phyloP scores from a whole-genome alignment of 1,140 invertebrate genomes.

The Penaeus chinensis region DNA sequence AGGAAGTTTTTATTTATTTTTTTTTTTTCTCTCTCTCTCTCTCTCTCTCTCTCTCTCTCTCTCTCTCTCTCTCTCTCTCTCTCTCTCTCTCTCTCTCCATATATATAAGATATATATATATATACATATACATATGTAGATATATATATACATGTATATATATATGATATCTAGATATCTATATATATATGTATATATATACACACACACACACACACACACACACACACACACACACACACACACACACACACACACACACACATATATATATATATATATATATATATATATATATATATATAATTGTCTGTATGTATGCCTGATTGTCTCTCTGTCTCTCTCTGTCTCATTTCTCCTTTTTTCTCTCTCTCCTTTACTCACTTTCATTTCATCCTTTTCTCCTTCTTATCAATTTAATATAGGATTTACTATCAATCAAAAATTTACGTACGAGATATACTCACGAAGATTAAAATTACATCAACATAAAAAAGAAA shows the following conservation, averaged over 20 bases:
- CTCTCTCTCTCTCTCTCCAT: neutral
- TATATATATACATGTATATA: constrained; percentile 4
- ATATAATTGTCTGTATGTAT: no score
- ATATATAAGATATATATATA: constrained; percentile 3
- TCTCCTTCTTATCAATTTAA: no score
- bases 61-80: no score
- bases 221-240: neutral
- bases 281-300: neutral
- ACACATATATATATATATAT: constrained; percentile 13
- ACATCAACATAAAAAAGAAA: no score
- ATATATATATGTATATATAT: constrained; percentile 9
- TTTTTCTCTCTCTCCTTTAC: no score
- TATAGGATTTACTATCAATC: no score
- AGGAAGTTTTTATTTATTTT: neutral
- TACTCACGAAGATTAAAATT: no score
- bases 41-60: no score
- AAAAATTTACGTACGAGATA: no score
- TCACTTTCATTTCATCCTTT: no score
- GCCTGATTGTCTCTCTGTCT: no score
- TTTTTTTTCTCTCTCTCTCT: neutral
- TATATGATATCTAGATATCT: constrained; percentile 12
- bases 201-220: neutral
- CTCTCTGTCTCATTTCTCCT: no score
- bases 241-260: neutral
- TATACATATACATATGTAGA: constrained; percentile 5